Conservation (phyloP, 2,888 invertebrate genomes). For the Saturnia japonica region DNA sequence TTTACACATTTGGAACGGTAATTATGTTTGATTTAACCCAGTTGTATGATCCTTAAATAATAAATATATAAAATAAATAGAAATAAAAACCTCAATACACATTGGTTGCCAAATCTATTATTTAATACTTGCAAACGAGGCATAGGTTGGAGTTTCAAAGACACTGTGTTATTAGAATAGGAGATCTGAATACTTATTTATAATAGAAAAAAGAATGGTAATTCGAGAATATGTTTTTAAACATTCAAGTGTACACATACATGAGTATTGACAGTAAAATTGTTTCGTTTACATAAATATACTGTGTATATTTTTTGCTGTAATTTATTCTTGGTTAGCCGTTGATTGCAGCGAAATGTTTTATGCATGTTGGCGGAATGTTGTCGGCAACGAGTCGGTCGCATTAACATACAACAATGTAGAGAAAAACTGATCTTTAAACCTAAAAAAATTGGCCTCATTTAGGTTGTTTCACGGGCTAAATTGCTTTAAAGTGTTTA, state of each 20-base stretch:
- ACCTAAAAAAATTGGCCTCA: constrained; percentile 3
- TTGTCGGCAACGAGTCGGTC: constrained; percentile 13
- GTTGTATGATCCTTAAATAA: no score
- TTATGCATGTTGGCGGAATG: constrained; percentile 21
- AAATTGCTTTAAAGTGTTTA: not conserved
- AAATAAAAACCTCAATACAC: no score
- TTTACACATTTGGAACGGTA: no score
- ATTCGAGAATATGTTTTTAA: not conserved
- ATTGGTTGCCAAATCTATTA: no score
- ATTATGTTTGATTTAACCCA: no score
- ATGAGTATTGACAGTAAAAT: not conserved
- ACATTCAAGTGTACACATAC: not conserved
- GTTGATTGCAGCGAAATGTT: constrained; percentile 24
- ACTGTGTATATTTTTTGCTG: constrained; percentile 15
- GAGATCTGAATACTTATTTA: not conserved
- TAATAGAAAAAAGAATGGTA: not conserved
- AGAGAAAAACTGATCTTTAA: constrained; percentile 13
- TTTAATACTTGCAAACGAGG: no score
- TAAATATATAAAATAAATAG: no score
- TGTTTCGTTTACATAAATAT: constrained; percentile 10
- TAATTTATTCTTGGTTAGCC: constrained; percentile 19
- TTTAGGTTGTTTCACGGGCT: not conserved
- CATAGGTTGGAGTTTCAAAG: no score
- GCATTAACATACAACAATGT: constrained; percentile 18
- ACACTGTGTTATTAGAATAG: no score